phyloP scores from a whole-genome alignment of 2,113 vertebrate species.

The Neodontobutis hainanensis region DNA sequence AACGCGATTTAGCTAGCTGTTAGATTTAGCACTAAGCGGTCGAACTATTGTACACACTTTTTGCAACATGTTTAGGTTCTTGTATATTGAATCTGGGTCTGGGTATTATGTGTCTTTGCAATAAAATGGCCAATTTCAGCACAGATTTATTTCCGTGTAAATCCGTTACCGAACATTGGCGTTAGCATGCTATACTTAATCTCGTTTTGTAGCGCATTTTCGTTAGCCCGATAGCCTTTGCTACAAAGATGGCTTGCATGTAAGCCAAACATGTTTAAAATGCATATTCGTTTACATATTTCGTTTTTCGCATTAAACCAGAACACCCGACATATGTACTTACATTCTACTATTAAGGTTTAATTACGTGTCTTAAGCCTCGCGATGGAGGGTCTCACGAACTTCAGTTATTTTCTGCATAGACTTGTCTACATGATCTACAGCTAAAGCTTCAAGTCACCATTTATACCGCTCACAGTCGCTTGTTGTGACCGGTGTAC shows the following conservation, averaged over 20 bases:
- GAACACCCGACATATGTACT: neutral
- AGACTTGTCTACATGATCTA: too few species aligned
- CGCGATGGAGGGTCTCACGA: too few species aligned
- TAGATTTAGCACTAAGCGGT: constrained; percentile 23
- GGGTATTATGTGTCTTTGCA: accelerated
- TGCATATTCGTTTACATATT: neutral
- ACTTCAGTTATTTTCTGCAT: too few species aligned
- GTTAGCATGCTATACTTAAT: constrained; percentile 46
- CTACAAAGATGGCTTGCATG: constrained; percentile 40
- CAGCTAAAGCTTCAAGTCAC: too few species aligned
- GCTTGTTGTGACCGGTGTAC: too few species aligned
- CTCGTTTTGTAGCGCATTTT: constrained; percentile 26
- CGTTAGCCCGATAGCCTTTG: constrained; percentile 34
- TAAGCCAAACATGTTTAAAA: neutral
- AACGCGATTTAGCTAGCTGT: constrained; percentile 41
- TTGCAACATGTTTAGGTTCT: neutral
- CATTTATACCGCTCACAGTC: too few species aligned
- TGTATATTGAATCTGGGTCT: accelerated
- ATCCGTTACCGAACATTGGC: constrained; percentile 36
- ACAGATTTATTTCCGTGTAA: neutral
- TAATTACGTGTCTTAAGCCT: too few species aligned
- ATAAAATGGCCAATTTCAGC: accelerated
- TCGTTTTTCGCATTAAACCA: neutral
- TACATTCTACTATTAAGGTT: too few species aligned
- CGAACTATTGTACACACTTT: neutral